These are phyloP conservation scores for Gavia stellata DNA, from an alignment of 2,113 vertebrate species.

Conservation along the genomic window DNA sequence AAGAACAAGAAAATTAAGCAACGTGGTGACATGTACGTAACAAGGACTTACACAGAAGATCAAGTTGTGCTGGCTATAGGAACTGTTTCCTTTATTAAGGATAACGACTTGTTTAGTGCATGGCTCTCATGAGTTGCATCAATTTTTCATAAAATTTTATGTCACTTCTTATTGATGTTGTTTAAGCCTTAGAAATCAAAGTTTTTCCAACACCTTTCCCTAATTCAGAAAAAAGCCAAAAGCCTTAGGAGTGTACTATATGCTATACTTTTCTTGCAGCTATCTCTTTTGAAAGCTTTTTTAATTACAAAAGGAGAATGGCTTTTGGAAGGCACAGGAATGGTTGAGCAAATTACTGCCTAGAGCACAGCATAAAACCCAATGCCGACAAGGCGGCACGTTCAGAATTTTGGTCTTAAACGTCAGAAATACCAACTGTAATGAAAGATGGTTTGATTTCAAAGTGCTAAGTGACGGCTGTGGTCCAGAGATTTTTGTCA, in stretches of 20 bases:
- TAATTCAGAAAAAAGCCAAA: background rate
- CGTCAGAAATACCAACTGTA: slow-evolving; percentile 41
- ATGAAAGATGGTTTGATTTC: background rate
- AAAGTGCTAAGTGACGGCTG: background rate
- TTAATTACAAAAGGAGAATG: slow-evolving; percentile 33
- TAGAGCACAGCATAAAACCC: background rate
- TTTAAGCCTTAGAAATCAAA: background rate
- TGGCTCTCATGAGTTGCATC: background rate
- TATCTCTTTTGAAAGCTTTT: background rate
- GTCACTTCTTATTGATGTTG: background rate
- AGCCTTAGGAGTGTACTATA: background rate
- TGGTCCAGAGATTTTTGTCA: background rate
- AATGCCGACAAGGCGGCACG: background rate
- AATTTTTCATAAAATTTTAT: background rate
- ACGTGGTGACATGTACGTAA: rapidly evolving
- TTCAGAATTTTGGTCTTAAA: slow-evolving; percentile 35
- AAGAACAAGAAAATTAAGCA: background rate
- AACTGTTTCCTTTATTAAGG: background rate
- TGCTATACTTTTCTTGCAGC: background rate
- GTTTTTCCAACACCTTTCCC: background rate
- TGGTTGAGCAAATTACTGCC: slow-evolving; percentile 53
- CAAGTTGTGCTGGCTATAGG: background rate
- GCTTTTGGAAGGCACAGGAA: background rate
- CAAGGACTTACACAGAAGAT: background rate
- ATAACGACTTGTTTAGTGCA: background rate